Conservation (phyloP, 2,113 vertebrate species). For the Chloropsis hardwickii region DNA sequence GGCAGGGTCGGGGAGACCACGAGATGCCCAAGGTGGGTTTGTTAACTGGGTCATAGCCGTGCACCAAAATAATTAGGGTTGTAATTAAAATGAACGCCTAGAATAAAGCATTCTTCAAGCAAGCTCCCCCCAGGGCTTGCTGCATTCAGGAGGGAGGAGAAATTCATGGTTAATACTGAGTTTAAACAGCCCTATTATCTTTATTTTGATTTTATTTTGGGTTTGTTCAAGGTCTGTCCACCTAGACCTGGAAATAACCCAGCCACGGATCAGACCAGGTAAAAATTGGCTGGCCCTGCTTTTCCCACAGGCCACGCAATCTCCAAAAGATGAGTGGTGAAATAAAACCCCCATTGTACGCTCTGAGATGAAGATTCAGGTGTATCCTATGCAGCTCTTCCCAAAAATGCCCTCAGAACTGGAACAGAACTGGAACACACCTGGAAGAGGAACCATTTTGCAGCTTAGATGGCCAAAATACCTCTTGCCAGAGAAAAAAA, state of each 20-base stretch:
- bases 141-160: not conserved
- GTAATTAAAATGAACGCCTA: conserved; percentile 38
- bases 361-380: not conserved
- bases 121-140: not conserved
- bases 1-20: not conserved
- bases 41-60: conserved; percentile 50
- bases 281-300: not conserved
- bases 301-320: not conserved
- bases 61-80: conserved; percentile 16
- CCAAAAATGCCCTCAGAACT: not conserved
- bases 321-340: not conserved
- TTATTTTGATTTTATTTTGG: not conserved
- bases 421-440: not conserved
- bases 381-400: not conserved
- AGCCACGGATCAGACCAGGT: not conserved
- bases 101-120: conserved; percentile 45
- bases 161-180: not conserved
- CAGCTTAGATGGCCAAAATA: not conserved
- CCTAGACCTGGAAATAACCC: not conserved
- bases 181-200: not conserved
- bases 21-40: conserved; percentile 15
- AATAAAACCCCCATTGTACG: not conserved
- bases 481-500: not conserved
- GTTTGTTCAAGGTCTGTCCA: not conserved
- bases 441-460: not conserved